Percentiles rank a stretch among this genome's conserved stretches.
Evolutionary conservation across 1,140 invertebrate genomes (phyloP).

Genomic region (Ostrea edulis): DNA sequence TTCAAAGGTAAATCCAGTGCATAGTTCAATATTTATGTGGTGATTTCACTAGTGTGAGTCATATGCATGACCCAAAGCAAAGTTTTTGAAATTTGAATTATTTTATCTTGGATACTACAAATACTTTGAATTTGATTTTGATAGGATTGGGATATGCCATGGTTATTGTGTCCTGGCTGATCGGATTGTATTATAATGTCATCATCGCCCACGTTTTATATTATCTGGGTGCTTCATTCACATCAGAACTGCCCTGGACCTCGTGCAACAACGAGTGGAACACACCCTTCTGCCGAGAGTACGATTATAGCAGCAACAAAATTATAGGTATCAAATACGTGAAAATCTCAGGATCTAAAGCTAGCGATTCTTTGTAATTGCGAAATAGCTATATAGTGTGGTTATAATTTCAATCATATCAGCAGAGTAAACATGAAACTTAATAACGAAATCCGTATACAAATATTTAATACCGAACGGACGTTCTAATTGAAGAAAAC

Average conservation of each 20-base stretch:
- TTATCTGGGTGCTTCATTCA: slow-evolving; percentile 78
- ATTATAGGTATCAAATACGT: not conserved
- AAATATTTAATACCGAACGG: too few relatives aligned
- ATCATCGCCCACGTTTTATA: slow-evolving; percentile 79
- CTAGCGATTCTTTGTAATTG: not conserved
- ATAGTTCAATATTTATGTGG: not conserved
- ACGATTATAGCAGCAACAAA: slow-evolving; percentile 1
- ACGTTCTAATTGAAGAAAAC: too few relatives aligned
- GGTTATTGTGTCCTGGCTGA: slow-evolving; percentile 90
- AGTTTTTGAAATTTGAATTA: not conserved
- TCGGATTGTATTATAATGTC: slow-evolving; percentile 84
- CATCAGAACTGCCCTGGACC: slow-evolving; percentile 79
- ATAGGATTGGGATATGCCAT: slow-evolving; percentile 90
- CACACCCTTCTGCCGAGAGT: slow-evolving; percentile 67
- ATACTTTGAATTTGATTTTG: slow-evolving; percentile 67
- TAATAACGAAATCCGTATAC: not conserved
- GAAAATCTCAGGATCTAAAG: too few relatives aligned
- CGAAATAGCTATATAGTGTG: not conserved
- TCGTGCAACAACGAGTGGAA: slow-evolving; percentile 81
- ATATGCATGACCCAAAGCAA: too few relatives aligned
- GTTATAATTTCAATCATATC: not conserved
- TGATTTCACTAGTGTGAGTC: not conserved
- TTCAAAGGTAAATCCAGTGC: slow-evolving; percentile 77
- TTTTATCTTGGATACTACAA: not conserved
- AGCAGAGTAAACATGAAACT: not conserved